These are phyloP conservation scores for Cephalopterus ornatus DNA, from an alignment of 2,113 vertebrate genomes.

Conservation along the genomic window DNA sequence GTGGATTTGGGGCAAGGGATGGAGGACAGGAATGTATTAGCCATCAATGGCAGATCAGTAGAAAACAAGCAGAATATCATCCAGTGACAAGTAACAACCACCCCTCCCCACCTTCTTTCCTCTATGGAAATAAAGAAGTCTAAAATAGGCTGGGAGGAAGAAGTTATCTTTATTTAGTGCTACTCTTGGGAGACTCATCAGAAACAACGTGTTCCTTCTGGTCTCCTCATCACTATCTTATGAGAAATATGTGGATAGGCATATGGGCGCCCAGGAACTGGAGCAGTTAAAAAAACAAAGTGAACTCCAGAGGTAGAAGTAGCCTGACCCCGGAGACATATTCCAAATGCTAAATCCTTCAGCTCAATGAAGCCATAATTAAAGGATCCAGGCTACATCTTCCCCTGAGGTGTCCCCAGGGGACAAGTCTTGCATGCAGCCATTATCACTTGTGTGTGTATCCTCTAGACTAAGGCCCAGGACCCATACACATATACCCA, in stretches of 20 bases:
- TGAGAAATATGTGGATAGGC: neutral
- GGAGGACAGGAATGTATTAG: constrained; percentile 22
- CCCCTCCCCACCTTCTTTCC: neutral
- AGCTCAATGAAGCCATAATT: neutral
- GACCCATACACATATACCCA: neutral
- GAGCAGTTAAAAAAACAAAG: neutral
- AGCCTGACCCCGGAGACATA: neutral
- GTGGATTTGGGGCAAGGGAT: neutral
- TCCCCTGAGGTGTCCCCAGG: neutral
- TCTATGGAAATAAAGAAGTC: neutral
- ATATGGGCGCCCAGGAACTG: neutral
- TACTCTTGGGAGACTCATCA: neutral
- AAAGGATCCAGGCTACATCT: neutral
- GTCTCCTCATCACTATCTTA: neutral
- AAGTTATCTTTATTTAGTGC: neutral
- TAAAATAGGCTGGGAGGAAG: neutral
- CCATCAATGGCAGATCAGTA: neutral
- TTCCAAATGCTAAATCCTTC: neutral
- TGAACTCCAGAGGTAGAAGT: neutral
- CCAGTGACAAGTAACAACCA: neutral
- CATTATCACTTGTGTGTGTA: neutral
- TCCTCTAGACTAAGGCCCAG: neutral
- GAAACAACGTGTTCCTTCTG: neutral
- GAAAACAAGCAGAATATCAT: neutral
- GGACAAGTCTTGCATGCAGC: neutral